Evolutionary conservation across 2,113 vertebrate genomes (phyloP).

Genomic region (Varanus salvator): DNA sequence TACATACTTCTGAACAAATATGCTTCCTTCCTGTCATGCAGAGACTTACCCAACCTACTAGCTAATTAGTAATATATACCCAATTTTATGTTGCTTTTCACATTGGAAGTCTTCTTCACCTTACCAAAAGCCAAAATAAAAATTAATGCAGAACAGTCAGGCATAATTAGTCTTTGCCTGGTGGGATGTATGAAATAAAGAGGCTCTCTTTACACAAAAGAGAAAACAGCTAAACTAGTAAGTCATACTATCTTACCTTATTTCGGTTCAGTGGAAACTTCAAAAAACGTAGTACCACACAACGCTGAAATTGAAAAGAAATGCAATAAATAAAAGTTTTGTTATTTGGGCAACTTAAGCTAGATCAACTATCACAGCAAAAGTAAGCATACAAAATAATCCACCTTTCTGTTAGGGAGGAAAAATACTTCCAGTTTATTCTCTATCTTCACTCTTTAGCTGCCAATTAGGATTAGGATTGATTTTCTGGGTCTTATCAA

Average conservation of each 20-base stretch:
- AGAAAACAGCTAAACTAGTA: neutral
- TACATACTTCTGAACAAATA: too few species aligned
- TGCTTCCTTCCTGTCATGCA: too few species aligned
- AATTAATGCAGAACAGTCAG: neutral
- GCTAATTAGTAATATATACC: too few species aligned
- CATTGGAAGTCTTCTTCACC: neutral
- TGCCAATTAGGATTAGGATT: neutral
- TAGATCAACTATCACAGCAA: neutral
- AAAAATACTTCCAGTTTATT: neutral
- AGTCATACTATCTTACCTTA: slow-evolving; percentile 78
- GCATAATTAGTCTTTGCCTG: neutral
- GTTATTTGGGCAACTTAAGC: neutral
- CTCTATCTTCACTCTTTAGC: neutral
- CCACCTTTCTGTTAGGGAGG: neutral
- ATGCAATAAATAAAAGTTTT: slow-evolving; percentile 11
- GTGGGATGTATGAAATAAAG: neutral
- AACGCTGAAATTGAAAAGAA: slow-evolving; percentile 78
- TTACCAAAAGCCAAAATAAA: neutral
- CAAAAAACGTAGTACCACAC: slow-evolving; percentile 92
- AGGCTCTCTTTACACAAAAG: neutral
- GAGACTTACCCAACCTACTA: too few species aligned
- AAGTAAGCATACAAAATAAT: neutral
- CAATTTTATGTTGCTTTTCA: neutral
- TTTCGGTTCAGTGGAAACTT: slow-evolving; percentile 87
- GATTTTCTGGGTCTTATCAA: neutral